Evolutionary conservation across 2,888 invertebrate genomes (phyloP), one percentile per base, ranked within the genome.

Genomic region (Metalampra italica): DNA sequence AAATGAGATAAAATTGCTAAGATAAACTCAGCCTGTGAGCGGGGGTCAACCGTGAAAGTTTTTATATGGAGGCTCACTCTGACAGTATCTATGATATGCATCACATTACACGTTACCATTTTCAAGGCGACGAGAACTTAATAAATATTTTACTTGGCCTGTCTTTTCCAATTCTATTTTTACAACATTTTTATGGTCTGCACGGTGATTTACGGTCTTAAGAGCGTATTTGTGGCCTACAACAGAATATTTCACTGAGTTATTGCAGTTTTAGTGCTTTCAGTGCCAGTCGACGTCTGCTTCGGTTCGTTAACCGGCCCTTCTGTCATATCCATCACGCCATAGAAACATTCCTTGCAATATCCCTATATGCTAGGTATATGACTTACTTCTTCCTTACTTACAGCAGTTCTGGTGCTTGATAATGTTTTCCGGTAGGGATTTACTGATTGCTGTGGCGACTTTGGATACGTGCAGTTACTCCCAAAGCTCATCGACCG

Each of bases 1-100:
- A 83, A 87, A 75, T 71, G 58, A 79, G 84, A 86, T 86, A 79
- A 82, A 77, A n/a, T n/a, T 75, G 72, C 56, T 62, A 13, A 72
- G 86, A 87, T 87, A 79, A 82, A 75, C 69, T 60, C 62, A 58
- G 59, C 57, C 47, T 55, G 53, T 55, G 56, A 60, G 65, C 56
- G 64, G 72, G 71, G 72, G 71, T 72, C 72, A 71, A 59, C 66
- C 63, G 68, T 68, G 69, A 71, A 76, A 75, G 71, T 66, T 73
- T 72, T 72, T 68, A 58, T 61, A 53, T 68, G 51, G 49, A 60
- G 55, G 53, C 46, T 55, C 53, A 57, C 58, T 60, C 61, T 43
- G 59, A 54, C 55, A 55, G 47, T 55, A 50, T 55, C 55, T 45
- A 29, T 29, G 15, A 53, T 55, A 42, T 53, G 39, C 46, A 53